Evolutionary conservation across 2,797 vertebrate species (phyloP).

Genomic region (Poeciliopsis turneri): DNA sequence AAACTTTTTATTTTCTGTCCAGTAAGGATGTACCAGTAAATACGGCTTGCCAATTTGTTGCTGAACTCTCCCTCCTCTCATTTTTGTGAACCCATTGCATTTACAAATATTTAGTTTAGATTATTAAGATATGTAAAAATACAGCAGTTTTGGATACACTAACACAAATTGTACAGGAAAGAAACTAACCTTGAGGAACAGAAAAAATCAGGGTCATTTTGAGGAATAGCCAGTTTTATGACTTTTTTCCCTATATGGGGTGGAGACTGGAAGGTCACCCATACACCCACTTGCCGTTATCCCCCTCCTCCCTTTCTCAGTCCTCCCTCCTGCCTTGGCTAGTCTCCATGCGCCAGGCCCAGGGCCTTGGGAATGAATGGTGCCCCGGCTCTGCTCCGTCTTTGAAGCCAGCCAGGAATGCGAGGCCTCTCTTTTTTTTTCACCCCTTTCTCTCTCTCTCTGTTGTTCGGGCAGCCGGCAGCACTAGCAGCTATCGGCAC

Average conservation of each 20-base stretch:
- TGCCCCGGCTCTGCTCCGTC: conserved; percentile 76
- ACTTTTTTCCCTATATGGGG: conserved; percentile 25
- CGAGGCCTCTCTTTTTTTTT: conserved; percentile 75
- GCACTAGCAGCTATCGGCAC: conserved; percentile 70
- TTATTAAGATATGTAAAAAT: not conserved
- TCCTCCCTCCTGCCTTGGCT: conserved; percentile 80
- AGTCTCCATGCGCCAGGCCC: conserved; percentile 78
- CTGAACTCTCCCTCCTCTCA: not conserved
- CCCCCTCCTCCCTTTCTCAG: conserved; percentile 38
- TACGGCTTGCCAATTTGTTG: not conserved
- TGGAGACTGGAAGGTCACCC: conserved; percentile 67
- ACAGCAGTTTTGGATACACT: not conserved
- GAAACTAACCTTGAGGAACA: too few species aligned
- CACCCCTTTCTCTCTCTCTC: conserved; percentile 45
- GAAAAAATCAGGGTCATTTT: not conserved
- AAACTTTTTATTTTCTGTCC: not conserved
- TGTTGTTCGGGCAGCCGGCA: conserved; percentile 73
- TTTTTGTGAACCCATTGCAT: not conserved
- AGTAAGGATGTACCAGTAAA: too few species aligned
- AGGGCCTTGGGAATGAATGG: conserved; percentile 83
- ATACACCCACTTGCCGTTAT: conserved; percentile 46
- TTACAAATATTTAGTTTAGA: not conserved
- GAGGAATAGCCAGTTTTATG: conserved; percentile 44
- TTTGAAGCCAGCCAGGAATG: conserved; percentile 87
- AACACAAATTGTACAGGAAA: not conserved